Percentiles rank a stretch among this genome's conserved stretches.
Conservation (phyloP, 2,888 invertebrate species). For the Tryphoninae sp. region DNA sequence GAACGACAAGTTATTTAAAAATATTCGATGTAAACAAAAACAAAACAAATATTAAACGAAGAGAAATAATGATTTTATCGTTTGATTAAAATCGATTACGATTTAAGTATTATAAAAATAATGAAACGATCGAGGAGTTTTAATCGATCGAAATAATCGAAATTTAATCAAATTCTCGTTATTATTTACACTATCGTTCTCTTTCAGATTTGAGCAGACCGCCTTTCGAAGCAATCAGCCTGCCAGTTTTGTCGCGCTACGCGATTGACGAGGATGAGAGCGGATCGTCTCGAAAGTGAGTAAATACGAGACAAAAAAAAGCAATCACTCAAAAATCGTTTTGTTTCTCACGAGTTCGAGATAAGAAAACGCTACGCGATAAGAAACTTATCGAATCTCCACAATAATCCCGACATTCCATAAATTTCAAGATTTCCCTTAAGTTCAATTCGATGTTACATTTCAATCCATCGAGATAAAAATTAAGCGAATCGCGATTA, state of each 20-base stretch:
- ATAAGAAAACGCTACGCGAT: conserved; percentile 3
- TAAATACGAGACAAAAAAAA: conserved; percentile 44
- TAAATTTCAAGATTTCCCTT: not conserved
- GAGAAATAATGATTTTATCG: too few relatives aligned
- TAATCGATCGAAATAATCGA: not conserved
- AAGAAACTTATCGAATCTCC: not conserved
- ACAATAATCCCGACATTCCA: not conserved
- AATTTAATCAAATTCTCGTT: not conserved
- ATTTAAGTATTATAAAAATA: too few relatives aligned
- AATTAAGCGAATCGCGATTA: not conserved
- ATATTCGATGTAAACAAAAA: too few relatives aligned
- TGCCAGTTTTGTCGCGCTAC: conserved; percentile 72
- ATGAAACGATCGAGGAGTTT: not conserved
- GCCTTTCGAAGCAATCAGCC: conserved; percentile 75
- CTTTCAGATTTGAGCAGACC: conserved; percentile 74
- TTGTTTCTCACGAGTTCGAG: not conserved
- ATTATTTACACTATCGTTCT: not conserved
- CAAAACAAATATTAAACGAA: too few relatives aligned
- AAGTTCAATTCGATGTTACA: conserved; percentile 24
- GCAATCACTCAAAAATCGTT: not conserved
- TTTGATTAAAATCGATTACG: too few relatives aligned
- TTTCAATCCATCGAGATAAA: not conserved
- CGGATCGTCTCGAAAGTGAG: conserved; percentile 68
- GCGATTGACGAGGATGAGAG: conserved; percentile 69
- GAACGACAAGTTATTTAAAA: too few relatives aligned